Conservation (phyloP, 2,113 vertebrate species). For the Helogale parvula region DNA sequence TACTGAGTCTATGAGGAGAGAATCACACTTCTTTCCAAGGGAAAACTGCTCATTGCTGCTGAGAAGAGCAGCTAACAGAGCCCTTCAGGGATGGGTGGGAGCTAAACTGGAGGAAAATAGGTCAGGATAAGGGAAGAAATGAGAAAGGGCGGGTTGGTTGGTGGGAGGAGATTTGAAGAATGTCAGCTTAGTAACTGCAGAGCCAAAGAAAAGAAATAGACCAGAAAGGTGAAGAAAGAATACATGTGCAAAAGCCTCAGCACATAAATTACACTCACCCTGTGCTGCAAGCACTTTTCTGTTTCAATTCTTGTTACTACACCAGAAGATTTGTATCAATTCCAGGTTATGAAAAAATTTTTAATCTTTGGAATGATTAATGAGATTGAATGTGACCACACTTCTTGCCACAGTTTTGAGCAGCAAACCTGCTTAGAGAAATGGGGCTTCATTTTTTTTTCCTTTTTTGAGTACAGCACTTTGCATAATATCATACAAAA, state of each 20-base stretch:
- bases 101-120: conserved; percentile 59
- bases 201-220: background rate
- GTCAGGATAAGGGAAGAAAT: conserved; percentile 31
- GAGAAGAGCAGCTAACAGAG: conserved; percentile 53
- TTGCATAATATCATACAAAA: background rate
- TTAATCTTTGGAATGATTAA: conserved; percentile 29
- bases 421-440: background rate
- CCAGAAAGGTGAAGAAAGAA: background rate
- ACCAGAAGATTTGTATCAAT: conserved; percentile 1
- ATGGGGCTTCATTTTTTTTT: background rate
- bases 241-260: background rate
- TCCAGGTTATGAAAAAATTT: conserved; percentile 19
- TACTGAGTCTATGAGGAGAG: background rate
- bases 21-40: conserved; percentile 53
- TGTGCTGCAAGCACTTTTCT: background rate
- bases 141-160: background rate
- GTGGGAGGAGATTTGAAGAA: background rate
- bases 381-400: background rate
- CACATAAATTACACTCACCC: background rate
- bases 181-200: background rate
- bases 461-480: background rate
- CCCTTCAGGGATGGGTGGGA: conserved; percentile 28
- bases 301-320: conserved; percentile 24
- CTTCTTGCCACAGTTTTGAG: background rate
- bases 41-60: conserved; percentile 21